These are phyloP conservation scores for Exephanes ischioxanthus DNA, from an alignment of 2,888 invertebrate genomes.

Conservation along the genomic window DNA sequence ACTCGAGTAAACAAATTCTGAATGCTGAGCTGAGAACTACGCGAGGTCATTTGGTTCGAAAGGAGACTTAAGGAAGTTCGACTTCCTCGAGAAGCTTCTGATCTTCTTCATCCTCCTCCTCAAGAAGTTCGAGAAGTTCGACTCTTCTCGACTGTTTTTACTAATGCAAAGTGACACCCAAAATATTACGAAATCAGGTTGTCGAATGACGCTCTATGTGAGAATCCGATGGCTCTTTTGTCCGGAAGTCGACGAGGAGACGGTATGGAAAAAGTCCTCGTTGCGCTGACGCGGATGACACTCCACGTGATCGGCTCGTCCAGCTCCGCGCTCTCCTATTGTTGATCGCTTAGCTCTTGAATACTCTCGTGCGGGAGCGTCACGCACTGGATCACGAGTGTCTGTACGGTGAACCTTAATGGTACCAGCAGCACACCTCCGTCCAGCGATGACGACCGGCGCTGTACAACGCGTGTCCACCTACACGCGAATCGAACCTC, in stretches of 20 bases:
- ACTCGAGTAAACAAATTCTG: no score
- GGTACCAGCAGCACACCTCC: constrained; percentile 32
- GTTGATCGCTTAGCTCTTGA: constrained; percentile 41
- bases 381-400: constrained; percentile 40
- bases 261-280: constrained; percentile 10
- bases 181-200: constrained; percentile 4
- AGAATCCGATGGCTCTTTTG: constrained; percentile 14
- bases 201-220: background rate
- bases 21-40: no score
- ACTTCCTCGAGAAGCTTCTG: no score
- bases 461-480: constrained; percentile 8
- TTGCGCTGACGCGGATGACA: constrained; percentile 46
- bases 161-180: background rate
- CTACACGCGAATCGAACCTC: background rate
- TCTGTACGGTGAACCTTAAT: constrained; percentile 46
- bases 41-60: no score
- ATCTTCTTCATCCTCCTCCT: no score
- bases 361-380: constrained; percentile 11
- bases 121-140: background rate
- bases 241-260: background rate
- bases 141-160: background rate
- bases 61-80: no score
- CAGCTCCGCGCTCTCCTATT: constrained; percentile 14
- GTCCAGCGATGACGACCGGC: constrained; percentile 9
- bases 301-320: constrained; percentile 17